These are phyloP conservation scores for Trididemnum miniatum DNA, from an alignment of 23 tunicate species.

Conservation along the genomic window DNA sequence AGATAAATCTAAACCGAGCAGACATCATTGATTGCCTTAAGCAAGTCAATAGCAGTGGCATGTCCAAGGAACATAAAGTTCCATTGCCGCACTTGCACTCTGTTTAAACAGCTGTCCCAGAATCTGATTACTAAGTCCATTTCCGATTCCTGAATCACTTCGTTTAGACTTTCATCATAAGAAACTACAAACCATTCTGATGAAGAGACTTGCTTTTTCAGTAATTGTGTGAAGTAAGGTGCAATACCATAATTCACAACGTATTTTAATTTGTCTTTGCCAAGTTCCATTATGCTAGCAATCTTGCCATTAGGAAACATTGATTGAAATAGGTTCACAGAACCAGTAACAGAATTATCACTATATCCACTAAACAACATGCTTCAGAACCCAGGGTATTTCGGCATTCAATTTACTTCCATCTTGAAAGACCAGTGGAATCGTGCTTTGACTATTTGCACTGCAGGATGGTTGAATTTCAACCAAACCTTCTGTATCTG, in stretches of 20 bases:
- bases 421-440: neutral
- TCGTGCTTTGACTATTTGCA: neutral
- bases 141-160: neutral
- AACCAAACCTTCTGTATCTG: neutral
- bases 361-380: neutral
- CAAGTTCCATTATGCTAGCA: neutral
- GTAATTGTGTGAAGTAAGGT: neutral
- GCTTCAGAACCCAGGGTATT: neutral
- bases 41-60: constrained; percentile 1
- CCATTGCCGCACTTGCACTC: neutral
- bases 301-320: neutral
- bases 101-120: neutral
- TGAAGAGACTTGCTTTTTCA: neutral
- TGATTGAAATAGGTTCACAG: neutral
- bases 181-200: neutral
- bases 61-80: neutral
- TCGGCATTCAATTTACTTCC: too few relatives aligned
- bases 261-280: neutral
- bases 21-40: neutral
- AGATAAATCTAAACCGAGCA: neutral
- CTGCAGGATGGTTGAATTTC: neutral
- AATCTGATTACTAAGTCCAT: neutral
- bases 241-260: neutral
- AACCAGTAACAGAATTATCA: neutral
- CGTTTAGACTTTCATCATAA: neutral